These are phyloP conservation scores for Sinodicranocentrus sp. DNA, from an alignment of 2,888 invertebrate species.

Conservation along the genomic window DNA sequence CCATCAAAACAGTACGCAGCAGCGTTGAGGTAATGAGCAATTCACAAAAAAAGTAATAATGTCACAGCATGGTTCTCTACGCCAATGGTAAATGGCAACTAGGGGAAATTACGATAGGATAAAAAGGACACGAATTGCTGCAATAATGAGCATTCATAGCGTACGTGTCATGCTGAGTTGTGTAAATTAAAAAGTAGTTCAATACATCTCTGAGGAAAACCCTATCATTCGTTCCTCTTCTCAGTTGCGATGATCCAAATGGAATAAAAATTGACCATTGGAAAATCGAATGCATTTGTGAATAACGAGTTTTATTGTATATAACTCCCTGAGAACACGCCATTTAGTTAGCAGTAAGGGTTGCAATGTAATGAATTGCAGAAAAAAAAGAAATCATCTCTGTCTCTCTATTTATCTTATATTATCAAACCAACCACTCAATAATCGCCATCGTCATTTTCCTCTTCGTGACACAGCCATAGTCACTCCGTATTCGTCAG, in stretches of 20 bases:
- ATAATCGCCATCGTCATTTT: constrained; percentile 22
- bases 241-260: constrained; percentile 4
- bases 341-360: not conserved
- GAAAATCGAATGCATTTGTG: constrained; percentile 26
- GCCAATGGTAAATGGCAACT: constrained; percentile 20
- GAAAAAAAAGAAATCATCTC: constrained; percentile 27
- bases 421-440: constrained; percentile 11
- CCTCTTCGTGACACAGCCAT: constrained; percentile 25
- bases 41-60: constrained; percentile 28
- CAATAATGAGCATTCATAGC: constrained; percentile 43
- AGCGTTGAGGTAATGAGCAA: constrained; percentile 29
- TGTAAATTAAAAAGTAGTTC: constrained; percentile 63
- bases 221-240: constrained; percentile 6
- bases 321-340: constrained; percentile 28
- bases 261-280: constrained; percentile 41
- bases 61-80: constrained; percentile 51
- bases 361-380: constrained; percentile 18
- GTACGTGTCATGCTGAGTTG: constrained; percentile 54
- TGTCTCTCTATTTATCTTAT: not conserved
- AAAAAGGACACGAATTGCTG: constrained; percentile 43
- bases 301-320: constrained; percentile 45
- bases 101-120: constrained; percentile 25
- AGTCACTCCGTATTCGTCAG: not conserved
- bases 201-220: too few species aligned
- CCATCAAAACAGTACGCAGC: not conserved